phyloP scores from a whole-genome alignment of 2,797 vertebrate genomes.

The Tinamus major region DNA sequence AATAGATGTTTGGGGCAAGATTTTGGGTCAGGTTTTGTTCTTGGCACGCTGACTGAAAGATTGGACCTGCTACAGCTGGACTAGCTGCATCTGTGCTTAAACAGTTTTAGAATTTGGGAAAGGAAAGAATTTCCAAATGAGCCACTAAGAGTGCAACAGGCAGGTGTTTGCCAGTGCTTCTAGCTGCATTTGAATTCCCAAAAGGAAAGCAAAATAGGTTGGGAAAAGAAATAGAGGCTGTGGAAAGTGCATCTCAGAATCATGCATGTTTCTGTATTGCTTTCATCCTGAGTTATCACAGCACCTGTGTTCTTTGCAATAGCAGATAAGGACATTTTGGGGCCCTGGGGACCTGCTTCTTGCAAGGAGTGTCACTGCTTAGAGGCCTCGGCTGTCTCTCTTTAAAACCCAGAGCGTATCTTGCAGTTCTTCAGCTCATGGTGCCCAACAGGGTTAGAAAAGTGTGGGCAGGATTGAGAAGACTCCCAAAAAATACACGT shows the following conservation, averaged over 20 bases:
- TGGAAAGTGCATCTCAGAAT: neutral
- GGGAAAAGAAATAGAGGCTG: neutral
- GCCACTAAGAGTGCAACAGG: neutral
- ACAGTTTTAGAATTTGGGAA: neutral
- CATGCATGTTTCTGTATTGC: neutral
- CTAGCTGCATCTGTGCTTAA: neutral
- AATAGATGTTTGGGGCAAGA: neutral
- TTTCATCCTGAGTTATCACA: neutral
- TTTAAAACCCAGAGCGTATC: neutral
- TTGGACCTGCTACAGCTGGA: neutral
- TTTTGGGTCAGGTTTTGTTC: neutral
- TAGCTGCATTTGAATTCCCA: neutral
- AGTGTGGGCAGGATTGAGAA: neutral
- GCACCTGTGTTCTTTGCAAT: neutral
- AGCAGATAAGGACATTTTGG: neutral
- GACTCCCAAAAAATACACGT: neutral
- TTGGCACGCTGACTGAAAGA: neutral
- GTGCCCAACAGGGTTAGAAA: neutral
- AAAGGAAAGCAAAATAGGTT: neutral
- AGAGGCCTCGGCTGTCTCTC: neutral
- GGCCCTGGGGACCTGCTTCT: neutral
- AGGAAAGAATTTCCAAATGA: neutral
- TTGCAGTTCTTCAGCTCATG: neutral
- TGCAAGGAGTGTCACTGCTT: neutral
- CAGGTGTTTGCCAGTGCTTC: neutral